phyloP scores from a whole-genome alignment of 2,888 invertebrate genomes.

The Chrysopilus asiliformis region DNA sequence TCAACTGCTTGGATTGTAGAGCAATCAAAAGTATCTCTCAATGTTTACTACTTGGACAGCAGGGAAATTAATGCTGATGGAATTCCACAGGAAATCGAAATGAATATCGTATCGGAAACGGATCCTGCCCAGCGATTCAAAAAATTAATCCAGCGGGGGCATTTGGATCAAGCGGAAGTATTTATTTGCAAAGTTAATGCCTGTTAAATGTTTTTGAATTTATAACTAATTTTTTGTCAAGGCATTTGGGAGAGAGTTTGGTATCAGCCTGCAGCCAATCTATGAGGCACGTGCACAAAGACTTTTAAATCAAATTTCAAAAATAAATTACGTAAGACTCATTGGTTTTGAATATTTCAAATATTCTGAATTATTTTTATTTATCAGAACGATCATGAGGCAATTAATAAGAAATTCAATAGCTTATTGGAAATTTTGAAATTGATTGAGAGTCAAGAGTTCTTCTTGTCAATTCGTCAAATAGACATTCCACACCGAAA shows the following conservation, averaged over 20 bases:
- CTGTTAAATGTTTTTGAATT: neutral
- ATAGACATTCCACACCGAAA: slow-evolving; percentile 27
- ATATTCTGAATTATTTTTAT: slow-evolving; percentile 1
- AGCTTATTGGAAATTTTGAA: slow-evolving; percentile 22
- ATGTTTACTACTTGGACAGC: slow-evolving; percentile 30
- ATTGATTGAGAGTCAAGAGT: slow-evolving; percentile 26
- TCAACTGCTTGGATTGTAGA: slow-evolving; percentile 29
- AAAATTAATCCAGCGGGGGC: slow-evolving; percentile 32
- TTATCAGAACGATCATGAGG: slow-evolving; percentile 16
- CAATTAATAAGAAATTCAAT: slow-evolving; percentile 21
- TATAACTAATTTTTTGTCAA: slow-evolving; percentile 10
- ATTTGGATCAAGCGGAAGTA: slow-evolving; percentile 34
- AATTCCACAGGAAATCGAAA: slow-evolving; percentile 27
- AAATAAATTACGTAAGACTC: slow-evolving; percentile 18
- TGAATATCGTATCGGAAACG: slow-evolving; percentile 32
- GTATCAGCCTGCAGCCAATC: slow-evolving; percentile 31
- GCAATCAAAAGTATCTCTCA: slow-evolving; percentile 31
- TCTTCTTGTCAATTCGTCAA: slow-evolving; percentile 27
- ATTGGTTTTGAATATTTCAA: neutral
- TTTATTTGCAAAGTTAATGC: neutral
- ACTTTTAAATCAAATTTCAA: slow-evolving; percentile 24
- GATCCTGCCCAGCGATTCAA: slow-evolving; percentile 32
- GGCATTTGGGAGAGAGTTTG: slow-evolving; percentile 31
- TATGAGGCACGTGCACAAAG: slow-evolving; percentile 31
- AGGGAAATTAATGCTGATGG: slow-evolving; percentile 17